Base-by-base conservation (phyloP, 2,113 vertebrate genomes). In the Aspidoscelis tigris region DNA sequence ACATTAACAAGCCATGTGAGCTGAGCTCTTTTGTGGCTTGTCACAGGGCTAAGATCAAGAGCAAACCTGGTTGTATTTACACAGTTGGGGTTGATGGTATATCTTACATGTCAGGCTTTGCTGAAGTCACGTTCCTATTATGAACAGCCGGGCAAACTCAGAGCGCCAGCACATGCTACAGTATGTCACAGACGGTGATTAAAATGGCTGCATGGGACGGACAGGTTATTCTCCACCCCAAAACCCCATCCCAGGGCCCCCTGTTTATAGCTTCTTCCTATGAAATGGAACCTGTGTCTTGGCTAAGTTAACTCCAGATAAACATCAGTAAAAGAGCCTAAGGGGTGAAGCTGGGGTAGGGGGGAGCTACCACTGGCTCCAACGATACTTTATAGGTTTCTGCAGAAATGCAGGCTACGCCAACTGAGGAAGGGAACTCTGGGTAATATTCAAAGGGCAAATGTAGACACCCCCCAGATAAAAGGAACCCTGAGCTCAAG, bases 1-100 rank as follows among this genome's bases (percentile, higher is more conserved):
- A 65, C 84, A 88, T 77, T 88, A 33, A 88, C 58, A 43, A 88
- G 69, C 5, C 66, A 77, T 61, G 69, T 58, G 89, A 90, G 78
- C 87, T 66, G 44, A 55, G 75, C 58, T 70, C 88, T 5, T 0
- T 3, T 0, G 0, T 16, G 39, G 41, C 80, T 0, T 22, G n/a
- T 20, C 55, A 3, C 2, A 53, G 0, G 80, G 3, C 16, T 33
- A 0, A 33, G 55, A 26, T 7, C 20, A 12, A 16, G 24, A 20
- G 0, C 2, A 6, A 80, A n/a, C 0, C 0, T 0, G 10, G 26
- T 64, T 14, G 55, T 79, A 77, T 79, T 89, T 65, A 78, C 66
- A 2, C 1, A 75, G 0, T 20, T 8, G n/a, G n/a, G 53, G 39
- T 11, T 2, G 26, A 22, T 1, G 0, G 18, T 1, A 84, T 1